Percentiles rank a stretch among this genome's conserved stretches.
Evolutionary conservation across 1,140 invertebrate genomes (phyloP).

Genomic region (Octopus bimaculoides): DNA sequence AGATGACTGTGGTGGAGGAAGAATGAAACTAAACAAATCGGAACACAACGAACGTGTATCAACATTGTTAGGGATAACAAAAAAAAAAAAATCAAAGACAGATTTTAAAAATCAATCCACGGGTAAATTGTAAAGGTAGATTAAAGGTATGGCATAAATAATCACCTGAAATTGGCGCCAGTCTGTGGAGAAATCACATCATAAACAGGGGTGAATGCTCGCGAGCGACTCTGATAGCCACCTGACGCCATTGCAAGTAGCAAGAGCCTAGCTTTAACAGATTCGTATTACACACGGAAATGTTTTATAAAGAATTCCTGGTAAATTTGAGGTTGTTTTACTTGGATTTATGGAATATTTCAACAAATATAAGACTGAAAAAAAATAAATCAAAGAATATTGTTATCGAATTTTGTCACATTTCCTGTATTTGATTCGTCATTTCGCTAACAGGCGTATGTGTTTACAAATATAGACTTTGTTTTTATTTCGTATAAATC

Average conservation of each 20-base stretch:
- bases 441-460: too few species aligned
- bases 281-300: too few species aligned
- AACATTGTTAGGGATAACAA: background rate
- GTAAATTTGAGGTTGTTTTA: too few species aligned
- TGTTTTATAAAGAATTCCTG: too few species aligned
- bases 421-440: too few species aligned
- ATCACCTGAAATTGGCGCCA: background rate
- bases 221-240: background rate
- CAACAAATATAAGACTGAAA: too few species aligned
- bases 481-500: too few species aligned
- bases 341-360: too few species aligned
- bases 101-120: background rate
- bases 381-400: too few species aligned
- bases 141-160: background rate
- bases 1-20: background rate
- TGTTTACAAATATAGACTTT: too few species aligned
- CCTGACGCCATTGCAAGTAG: background rate
- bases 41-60: background rate
- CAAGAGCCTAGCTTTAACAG: too few species aligned
- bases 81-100: background rate
- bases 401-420: too few species aligned
- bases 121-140: background rate
- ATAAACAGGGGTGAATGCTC: background rate
- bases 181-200: background rate
- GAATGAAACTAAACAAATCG: background rate